phyloP scores from a whole-genome alignment of 1,140 invertebrate species.

The Pseudomyrmex cubaensis region DNA sequence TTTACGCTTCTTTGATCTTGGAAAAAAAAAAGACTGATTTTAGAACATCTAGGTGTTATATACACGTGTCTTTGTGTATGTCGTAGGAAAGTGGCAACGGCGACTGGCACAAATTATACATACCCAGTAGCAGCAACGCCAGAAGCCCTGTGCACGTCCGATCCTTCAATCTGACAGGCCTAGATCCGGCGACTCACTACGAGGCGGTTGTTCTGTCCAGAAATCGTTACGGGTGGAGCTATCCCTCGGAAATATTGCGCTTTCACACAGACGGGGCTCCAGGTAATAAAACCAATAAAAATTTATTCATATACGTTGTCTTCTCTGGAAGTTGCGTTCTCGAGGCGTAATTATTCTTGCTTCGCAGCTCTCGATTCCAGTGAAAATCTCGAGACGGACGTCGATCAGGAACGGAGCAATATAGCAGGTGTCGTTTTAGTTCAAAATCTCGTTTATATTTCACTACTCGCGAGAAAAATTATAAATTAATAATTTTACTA shows the following conservation, averaged over 20 bases:
- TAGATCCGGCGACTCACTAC: conserved; percentile 88
- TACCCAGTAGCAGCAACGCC: conserved; percentile 87
- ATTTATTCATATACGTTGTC: conserved; percentile 20
- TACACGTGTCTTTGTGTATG: neutral
- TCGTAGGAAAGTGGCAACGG: conserved; percentile 34
- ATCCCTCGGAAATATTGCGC: conserved; percentile 87
- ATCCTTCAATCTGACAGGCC: conserved; percentile 88
- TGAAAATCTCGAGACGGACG: conserved; percentile 44
- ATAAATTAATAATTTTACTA: neutral
- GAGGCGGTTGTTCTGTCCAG: conserved; percentile 89
- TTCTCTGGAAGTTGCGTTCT: neutral
- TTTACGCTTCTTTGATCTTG: neutral
- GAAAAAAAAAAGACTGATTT: neutral
- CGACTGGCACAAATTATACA: conserved; percentile 88
- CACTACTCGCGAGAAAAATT: neutral
- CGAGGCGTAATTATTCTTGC: neutral
- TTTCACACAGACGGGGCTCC: conserved; percentile 89
- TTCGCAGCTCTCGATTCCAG: conserved; percentile 34
- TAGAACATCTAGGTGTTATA: neutral
- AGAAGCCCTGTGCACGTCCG: conserved; percentile 88
- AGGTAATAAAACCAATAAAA: conserved; percentile 70
- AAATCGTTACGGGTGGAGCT: conserved; percentile 90
- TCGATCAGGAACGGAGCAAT: conserved; percentile 41
- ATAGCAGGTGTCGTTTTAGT: conserved; percentile 24
- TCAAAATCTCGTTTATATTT: neutral